phyloP scores from a whole-genome alignment of 2,888 invertebrate genomes.

The Cerastis rubricosa region DNA sequence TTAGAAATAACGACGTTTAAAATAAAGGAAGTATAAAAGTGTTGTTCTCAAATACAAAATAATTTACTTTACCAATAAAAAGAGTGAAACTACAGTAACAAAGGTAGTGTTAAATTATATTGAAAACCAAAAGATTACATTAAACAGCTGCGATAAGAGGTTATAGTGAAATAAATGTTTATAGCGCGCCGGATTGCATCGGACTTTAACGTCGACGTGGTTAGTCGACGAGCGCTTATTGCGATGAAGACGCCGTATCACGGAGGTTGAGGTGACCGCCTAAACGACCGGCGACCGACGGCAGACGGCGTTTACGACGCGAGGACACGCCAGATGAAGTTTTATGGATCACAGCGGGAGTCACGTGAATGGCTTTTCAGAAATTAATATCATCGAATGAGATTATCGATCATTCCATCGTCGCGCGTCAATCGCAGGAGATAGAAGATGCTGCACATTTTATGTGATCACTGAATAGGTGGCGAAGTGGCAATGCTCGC shows the following conservation, averaged over 20 bases:
- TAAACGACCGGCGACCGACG: not conserved
- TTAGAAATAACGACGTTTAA: not conserved
- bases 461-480: conserved; percentile 17
- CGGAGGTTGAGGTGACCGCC: conserved; percentile 7
- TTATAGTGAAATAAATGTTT: conserved; percentile 50
- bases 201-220: not conserved
- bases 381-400: conserved; percentile 1
- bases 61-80: not conserved
- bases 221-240: conserved; percentile 7
- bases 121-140: conserved; percentile 32
- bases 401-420: not conserved
- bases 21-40: not conserved
- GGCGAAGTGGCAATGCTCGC: not conserved
- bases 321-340: conserved; percentile 14
- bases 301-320: conserved; percentile 8
- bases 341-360: conserved; percentile 16
- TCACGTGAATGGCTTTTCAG: not conserved
- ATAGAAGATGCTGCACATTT: conserved; percentile 17
- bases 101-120: conserved; percentile 27
- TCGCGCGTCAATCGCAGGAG: not conserved
- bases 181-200: conserved; percentile 30
- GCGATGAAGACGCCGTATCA: not conserved
- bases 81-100: not conserved
- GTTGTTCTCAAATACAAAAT: not conserved
- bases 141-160: conserved; percentile 45